A percentile compares a stretch with the other conserved stretches of the same genome.
Conservation (phyloP, 2,888 invertebrate genomes). For the Corbicula japonica region DNA sequence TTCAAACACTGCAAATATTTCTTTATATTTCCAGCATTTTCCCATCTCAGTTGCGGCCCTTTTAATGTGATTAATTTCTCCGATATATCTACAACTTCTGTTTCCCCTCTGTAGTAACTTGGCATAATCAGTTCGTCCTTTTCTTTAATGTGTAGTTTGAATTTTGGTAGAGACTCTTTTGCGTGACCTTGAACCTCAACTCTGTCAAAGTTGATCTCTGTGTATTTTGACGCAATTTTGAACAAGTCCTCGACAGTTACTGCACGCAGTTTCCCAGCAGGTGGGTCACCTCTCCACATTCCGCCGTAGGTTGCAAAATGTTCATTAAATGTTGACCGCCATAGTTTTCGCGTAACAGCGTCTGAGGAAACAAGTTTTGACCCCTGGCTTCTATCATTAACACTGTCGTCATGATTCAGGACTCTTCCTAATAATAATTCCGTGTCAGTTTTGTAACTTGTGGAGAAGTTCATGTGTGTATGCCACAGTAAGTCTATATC, state of each 20-base stretch:
- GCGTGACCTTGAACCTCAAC: slow-evolving; percentile 60
- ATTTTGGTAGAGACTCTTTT: slow-evolving; percentile 66
- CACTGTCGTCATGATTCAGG: slow-evolving; percentile 87
- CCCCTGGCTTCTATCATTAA: slow-evolving; percentile 86
- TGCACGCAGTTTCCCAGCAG: slow-evolving; percentile 85
- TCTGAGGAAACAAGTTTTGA: slow-evolving; percentile 86
- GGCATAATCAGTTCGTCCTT: slow-evolving; percentile 62
- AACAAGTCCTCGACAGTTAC: slow-evolving; percentile 79
- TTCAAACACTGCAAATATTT: slow-evolving; percentile 84
- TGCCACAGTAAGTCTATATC: slow-evolving; percentile 88
- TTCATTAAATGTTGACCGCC: slow-evolving; percentile 86
- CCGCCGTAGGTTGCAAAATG: slow-evolving; percentile 86
- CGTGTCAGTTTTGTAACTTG: slow-evolving; percentile 79
- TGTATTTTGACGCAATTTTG: slow-evolving; percentile 75
- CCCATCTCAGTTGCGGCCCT: slow-evolving; percentile 69
- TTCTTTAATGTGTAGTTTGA: slow-evolving; percentile 74
- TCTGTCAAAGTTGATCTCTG: slow-evolving; percentile 63
- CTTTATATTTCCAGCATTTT: slow-evolving; percentile 75
- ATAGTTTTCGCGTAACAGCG: slow-evolving; percentile 86
- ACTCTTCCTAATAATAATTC: slow-evolving; percentile 75
- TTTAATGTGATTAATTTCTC: slow-evolving; percentile 72
- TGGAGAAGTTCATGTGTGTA: slow-evolving; percentile 86
- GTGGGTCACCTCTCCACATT: slow-evolving; percentile 87
- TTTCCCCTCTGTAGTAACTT: slow-evolving; percentile 48
- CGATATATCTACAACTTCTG: slow-evolving; percentile 58